Conservation (phyloP, 2,797 vertebrate genomes). For the Helarctos malayanus region DNA sequence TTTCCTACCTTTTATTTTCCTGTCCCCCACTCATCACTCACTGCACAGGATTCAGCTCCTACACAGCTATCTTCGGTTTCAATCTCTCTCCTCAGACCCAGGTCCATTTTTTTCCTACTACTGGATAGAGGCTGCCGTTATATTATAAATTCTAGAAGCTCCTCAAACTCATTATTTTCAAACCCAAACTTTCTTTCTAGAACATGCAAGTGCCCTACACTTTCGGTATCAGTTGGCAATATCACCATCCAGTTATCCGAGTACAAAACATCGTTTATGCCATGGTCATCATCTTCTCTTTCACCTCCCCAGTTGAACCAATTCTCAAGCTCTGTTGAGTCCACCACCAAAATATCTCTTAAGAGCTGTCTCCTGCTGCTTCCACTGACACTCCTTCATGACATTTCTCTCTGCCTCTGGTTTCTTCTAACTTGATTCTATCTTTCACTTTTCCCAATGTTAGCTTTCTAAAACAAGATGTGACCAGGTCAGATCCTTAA, state of each 20-base stretch:
- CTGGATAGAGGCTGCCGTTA: neutral
- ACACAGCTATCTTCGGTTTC: neutral
- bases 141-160: neutral
- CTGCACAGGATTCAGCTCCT: neutral
- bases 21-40: neutral
- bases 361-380: neutral
- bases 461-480: slow-evolving; percentile 25
- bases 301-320: neutral
- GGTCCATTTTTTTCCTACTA: neutral
- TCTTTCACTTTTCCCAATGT: neutral
- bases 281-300: neutral
- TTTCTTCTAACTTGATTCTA: neutral
- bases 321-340: neutral
- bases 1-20: neutral
- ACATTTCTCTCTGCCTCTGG: neutral
- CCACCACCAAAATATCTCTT: neutral
- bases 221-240: neutral
- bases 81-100: neutral
- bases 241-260: neutral
- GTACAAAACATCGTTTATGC: neutral
- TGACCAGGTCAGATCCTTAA: neutral
- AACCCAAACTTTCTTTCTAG: neutral
- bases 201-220: neutral
- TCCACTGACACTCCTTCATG: fast-evolving
- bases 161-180: neutral